These are phyloP conservation scores for Sebastes matsubarae DNA, from an alignment of 2,797 vertebrate species.

Conservation along the genomic window DNA sequence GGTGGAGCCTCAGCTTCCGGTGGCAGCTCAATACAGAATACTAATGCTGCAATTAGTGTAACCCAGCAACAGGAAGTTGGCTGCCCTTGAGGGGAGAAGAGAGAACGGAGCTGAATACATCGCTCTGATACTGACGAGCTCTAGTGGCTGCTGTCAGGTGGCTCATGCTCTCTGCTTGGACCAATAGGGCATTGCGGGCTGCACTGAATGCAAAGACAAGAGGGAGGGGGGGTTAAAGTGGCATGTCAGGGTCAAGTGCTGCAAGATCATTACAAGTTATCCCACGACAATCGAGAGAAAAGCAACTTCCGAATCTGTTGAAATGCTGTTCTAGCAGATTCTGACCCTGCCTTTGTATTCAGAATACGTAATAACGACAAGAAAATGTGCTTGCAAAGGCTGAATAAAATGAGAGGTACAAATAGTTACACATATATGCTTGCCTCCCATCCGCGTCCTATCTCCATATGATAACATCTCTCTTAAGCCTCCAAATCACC, in stretches of 20 bases:
- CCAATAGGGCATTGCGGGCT: constrained; percentile 5
- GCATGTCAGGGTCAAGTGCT: constrained; percentile 17
- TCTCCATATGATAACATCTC: neutral
- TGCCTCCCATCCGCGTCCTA: neutral
- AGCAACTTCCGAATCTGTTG: neutral
- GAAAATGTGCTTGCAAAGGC: neutral
- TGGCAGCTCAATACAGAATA: constrained; percentile 64
- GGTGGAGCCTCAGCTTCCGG: constrained; percentile 66
- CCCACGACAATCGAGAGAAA: constrained; percentile 7
- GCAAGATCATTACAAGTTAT: constrained; percentile 10
- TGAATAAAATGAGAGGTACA: neutral
- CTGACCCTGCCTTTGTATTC: constrained; percentile 15
- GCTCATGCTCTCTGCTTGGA: constrained; percentile 17
- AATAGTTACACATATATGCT: neutral
- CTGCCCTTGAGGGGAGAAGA: constrained; percentile 61
- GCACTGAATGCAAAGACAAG: neutral
- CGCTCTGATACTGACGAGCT: constrained; percentile 50
- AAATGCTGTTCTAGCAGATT: constrained; percentile 7
- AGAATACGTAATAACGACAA: constrained; percentile 4
- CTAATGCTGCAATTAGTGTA: constrained; percentile 77
- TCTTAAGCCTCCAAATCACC: neutral
- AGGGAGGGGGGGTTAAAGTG: neutral
- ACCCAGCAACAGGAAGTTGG: constrained; percentile 77
- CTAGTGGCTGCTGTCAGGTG: constrained; percentile 56
- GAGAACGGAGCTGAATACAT: constrained; percentile 63